A percentile compares a stretch with the other conserved stretches of the same genome.
Evolutionary conservation across 2,113 vertebrate species (phyloP).

Genomic region (Paramisgurnus dabryanus): DNA sequence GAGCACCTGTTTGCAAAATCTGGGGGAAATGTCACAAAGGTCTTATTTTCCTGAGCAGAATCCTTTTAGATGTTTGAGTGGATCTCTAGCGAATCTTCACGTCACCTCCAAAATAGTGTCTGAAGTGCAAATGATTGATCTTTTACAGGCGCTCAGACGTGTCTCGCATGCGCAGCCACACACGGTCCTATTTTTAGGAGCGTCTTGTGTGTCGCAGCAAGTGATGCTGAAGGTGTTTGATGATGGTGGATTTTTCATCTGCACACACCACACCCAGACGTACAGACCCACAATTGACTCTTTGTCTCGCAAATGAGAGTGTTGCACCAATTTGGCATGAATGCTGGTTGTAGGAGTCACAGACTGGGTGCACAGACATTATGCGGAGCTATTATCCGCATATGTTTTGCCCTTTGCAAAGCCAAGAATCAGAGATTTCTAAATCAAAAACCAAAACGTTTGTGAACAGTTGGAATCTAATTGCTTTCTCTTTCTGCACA

Average conservation of each 20-base stretch:
- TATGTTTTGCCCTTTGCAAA: background rate
- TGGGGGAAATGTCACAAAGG: background rate
- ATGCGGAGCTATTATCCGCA: background rate
- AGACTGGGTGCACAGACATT: background rate
- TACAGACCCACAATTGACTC: constrained; percentile 5
- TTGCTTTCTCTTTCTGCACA: background rate
- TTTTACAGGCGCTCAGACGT: constrained; percentile 33
- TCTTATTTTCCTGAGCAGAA: background rate
- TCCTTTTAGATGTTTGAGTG: background rate
- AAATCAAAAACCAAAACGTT: background rate
- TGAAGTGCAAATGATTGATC: constrained; percentile 51
- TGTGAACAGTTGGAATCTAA: background rate
- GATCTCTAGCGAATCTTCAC: constrained; percentile 10
- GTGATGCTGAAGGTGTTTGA: constrained; percentile 39
- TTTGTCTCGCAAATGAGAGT: constrained; percentile 20
- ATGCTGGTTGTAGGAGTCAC: background rate
- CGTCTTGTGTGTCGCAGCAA: constrained; percentile 31
- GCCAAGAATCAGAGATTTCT: background rate
- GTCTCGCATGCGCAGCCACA: constrained; percentile 39
- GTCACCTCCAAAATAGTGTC: constrained; percentile 12
- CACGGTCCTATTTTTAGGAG: constrained; percentile 42
- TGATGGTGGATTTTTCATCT: constrained; percentile 26
- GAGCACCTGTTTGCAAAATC: background rate
- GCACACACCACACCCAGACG: constrained; percentile 8
- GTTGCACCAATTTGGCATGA: background rate